Conservation (phyloP, 2,888 invertebrate species). For the Patella caerulea region DNA sequence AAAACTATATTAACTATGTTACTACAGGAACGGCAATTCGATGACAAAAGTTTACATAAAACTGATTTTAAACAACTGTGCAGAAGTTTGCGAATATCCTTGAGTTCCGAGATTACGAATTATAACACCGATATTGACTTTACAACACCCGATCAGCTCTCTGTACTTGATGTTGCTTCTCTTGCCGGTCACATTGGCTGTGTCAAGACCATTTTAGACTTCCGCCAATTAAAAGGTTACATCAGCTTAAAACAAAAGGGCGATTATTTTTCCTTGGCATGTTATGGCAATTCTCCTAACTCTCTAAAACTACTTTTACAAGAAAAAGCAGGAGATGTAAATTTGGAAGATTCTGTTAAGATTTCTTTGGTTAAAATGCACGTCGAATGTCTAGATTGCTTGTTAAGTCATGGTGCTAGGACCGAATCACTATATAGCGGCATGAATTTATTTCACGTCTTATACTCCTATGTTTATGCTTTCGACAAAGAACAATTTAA, state of each 20-base stretch:
- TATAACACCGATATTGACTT: too few species aligned
- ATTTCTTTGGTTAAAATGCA: slow-evolving; percentile 54
- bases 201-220: slow-evolving; percentile 55
- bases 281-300: slow-evolving; percentile 54
- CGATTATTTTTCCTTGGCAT: slow-evolving; percentile 51
- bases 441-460: slow-evolving; percentile 64
- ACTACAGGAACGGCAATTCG: slow-evolving; percentile 53
- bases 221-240: slow-evolving; percentile 35
- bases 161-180: slow-evolving; percentile 59
- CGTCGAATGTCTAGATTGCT: slow-evolving; percentile 57
- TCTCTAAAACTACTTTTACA: slow-evolving; percentile 55
- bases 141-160: too few species aligned
- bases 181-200: slow-evolving; percentile 50
- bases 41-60: slow-evolving; percentile 33
- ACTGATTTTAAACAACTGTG: too few species aligned
- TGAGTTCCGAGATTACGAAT: too few species aligned
- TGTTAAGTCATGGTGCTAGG: slow-evolving; percentile 44
- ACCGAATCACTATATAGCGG: slow-evolving; percentile 53
- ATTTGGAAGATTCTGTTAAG: slow-evolving; percentile 53
- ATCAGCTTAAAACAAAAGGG: slow-evolving; percentile 20
- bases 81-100: too few species aligned
- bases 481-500: slow-evolving; percentile 52
- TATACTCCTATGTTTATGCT: slow-evolving; percentile 60
- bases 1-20: slow-evolving; percentile 51
- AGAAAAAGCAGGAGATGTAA: slow-evolving; percentile 36